Evolutionary conservation across 2,797 vertebrate genomes (phyloP).

Genomic region (Heterohyrax brucei): DNA sequence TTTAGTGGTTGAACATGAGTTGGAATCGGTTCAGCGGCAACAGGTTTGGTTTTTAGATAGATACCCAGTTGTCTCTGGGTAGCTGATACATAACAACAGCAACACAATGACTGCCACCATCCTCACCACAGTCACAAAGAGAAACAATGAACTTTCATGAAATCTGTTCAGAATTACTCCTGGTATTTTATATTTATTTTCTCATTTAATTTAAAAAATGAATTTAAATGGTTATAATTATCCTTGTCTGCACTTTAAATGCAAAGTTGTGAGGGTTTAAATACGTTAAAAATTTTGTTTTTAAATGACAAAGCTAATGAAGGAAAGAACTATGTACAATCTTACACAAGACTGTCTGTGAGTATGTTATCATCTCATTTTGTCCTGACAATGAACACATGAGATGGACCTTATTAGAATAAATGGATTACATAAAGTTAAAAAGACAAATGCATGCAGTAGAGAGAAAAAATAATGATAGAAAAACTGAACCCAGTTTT

Average conservation of each 20-base stretch:
- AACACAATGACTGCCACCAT: not conserved
- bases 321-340: not conserved
- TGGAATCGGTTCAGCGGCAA: no score
- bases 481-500: not conserved
- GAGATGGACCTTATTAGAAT: not conserved
- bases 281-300: not conserved
- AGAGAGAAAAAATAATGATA: not conserved
- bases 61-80: not conserved
- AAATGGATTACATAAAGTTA: not conserved
- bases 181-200: not conserved
- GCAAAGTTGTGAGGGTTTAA: not conserved
- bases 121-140: not conserved
- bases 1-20: not conserved
- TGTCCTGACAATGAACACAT: not conserved
- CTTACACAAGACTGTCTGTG: not conserved
- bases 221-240: not conserved
- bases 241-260: not conserved
- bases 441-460: not conserved
- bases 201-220: slow-evolving; percentile 36
- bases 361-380: not conserved
- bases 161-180: not conserved
- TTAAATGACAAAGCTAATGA: not conserved
- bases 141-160: not conserved
- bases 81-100: not conserved
- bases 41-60: no score